phyloP scores from a whole-genome alignment of 2,797 vertebrate genomes.

The Leptatherina wallacei region DNA sequence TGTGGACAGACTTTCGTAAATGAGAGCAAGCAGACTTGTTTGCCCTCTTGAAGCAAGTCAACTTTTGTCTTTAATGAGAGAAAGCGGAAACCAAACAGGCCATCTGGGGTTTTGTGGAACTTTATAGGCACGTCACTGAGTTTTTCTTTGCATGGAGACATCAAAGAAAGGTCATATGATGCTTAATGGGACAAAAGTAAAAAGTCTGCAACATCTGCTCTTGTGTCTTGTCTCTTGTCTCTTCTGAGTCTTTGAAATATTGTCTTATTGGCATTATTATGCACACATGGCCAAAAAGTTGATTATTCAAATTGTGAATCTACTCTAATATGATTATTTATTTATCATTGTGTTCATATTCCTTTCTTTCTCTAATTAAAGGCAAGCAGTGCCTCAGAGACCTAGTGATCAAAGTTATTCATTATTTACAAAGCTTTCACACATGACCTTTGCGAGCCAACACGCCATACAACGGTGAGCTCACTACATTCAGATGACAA shows the following conservation, averaged over 20 bases:
- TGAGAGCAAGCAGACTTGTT: constrained; percentile 27
- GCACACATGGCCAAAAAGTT: not conserved
- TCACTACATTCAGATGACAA: constrained; percentile 63
- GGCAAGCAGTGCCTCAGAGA: constrained; percentile 37
- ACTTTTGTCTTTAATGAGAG: constrained; percentile 39
- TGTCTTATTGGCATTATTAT: not conserved
- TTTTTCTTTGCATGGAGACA: constrained; percentile 52
- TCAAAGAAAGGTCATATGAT: constrained; percentile 67
- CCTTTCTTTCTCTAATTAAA: constrained; percentile 56
- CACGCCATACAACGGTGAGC: constrained; percentile 17
- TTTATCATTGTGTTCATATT: constrained; percentile 9
- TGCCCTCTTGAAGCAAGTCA: constrained; percentile 35
- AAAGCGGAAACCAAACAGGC: constrained; percentile 38
- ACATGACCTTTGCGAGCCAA: constrained; percentile 62
- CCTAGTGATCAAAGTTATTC: constrained; percentile 61
- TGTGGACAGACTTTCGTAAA: constrained; percentile 40
- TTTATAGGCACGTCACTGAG: constrained; percentile 35
- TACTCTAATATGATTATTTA: constrained; percentile 14
- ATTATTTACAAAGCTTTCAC: constrained; percentile 73
- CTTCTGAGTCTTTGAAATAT: constrained; percentile 7
- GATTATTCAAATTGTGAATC: constrained; percentile 30
- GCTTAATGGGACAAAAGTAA: constrained; percentile 48
- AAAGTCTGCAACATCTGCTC: constrained; percentile 5
- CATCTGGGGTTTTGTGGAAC: not conserved
- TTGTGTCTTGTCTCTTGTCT: not conserved